phyloP scores from a whole-genome alignment of 64 coral and sea anemone species.

The Acropora yongei region DNA sequence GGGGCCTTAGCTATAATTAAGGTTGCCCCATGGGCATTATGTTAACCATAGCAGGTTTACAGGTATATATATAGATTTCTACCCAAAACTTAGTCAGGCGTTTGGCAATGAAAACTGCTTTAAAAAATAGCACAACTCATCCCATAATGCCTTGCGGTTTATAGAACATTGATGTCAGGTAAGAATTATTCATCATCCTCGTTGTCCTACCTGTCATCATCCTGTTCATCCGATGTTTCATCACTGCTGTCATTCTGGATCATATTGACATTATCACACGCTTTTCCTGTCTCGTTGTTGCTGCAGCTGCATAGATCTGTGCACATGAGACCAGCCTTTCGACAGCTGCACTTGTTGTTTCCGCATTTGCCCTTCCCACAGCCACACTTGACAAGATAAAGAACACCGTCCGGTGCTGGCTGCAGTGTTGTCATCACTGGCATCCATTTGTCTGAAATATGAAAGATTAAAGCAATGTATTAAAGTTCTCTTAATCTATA shows the following conservation, averaged over 20 bases:
- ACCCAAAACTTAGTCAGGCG: constrained; percentile 29
- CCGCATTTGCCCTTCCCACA: constrained; percentile 62
- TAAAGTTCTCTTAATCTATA: constrained; percentile 3
- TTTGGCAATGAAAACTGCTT: constrained; percentile 29
- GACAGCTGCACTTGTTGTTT: constrained; percentile 63
- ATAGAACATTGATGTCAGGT: constrained; percentile 38
- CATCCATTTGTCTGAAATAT: constrained; percentile 58
- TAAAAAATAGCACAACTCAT: constrained; percentile 50
- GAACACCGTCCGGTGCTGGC: constrained; percentile 66
- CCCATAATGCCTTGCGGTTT: neutral
- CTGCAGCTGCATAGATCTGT: constrained; percentile 70
- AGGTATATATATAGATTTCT: constrained; percentile 7
- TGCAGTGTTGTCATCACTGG: constrained; percentile 60
- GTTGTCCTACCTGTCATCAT: constrained; percentile 47
- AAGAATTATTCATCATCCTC: constrained; percentile 56
- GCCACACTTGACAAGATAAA: constrained; percentile 75
- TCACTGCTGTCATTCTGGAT: constrained; percentile 62
- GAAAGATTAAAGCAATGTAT: constrained; percentile 45
- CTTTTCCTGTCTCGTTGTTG: constrained; percentile 50
- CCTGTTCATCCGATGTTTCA: constrained; percentile 70
- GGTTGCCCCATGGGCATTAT: constrained; percentile 36
- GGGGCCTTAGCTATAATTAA: constrained; percentile 41
- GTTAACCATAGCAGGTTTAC: constrained; percentile 58
- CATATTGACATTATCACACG: constrained; percentile 59
- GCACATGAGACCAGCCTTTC: constrained; percentile 55